Evolutionary conservation across 2,113 vertebrate genomes (phyloP).

Genomic region (Promerops cafer): DNA sequence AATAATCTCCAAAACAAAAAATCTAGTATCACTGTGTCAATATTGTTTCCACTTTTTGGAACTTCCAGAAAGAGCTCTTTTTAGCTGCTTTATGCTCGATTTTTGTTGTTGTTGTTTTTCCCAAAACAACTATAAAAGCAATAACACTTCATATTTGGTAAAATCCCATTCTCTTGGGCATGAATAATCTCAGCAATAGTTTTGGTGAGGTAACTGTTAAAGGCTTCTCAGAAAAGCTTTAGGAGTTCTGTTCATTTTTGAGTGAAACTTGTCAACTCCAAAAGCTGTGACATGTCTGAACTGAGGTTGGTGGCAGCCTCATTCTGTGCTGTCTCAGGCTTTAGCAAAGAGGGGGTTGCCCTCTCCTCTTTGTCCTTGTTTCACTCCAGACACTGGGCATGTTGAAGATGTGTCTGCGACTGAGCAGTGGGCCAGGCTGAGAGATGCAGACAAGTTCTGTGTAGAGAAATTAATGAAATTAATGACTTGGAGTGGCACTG

Average conservation of each 20-base stretch:
- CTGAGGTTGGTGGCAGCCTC: background rate
- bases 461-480: accelerated
- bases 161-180: background rate
- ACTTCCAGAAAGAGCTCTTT: background rate
- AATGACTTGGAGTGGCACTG: background rate
- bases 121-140: background rate
- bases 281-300: accelerated
- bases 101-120: background rate
- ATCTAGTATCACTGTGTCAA: accelerated
- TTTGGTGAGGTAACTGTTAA: background rate
- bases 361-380: background rate
- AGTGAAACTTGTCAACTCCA: background rate
- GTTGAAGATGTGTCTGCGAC: background rate
- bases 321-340: background rate
- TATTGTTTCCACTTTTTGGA: background rate
- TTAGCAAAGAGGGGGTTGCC: background rate
- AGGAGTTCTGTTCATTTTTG: background rate
- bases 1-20: background rate
- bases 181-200: background rate
- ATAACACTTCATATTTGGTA: background rate
- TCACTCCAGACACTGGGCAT: accelerated
- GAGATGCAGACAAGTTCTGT: background rate
- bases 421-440: background rate
- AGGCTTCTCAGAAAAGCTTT: background rate
- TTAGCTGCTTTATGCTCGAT: background rate